Percentiles rank a stretch among this genome's conserved stretches.
phyloP scores from a whole-genome alignment of 2,113 vertebrate genomes.

The Ptychochromis oligacanthus region DNA sequence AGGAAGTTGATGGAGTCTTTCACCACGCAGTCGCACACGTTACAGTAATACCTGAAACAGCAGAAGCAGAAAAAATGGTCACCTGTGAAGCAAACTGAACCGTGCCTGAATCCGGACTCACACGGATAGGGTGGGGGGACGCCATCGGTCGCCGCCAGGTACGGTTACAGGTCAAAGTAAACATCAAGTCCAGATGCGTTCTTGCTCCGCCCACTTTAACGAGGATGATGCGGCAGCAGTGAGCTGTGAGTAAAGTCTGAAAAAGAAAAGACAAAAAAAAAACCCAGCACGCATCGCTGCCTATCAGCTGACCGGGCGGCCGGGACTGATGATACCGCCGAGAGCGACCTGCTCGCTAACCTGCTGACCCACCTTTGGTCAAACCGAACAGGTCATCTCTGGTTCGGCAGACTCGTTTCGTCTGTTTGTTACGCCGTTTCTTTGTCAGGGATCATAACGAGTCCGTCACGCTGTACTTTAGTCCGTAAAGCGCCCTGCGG shows the following conservation, averaged over 20 bases:
- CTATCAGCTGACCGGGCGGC: background rate
- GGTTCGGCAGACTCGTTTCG: no score
- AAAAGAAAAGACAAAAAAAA: no score
- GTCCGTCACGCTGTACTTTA: background rate
- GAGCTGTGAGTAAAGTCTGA: background rate
- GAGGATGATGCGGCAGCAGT: background rate
- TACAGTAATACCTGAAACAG: slow-evolving; percentile 91
- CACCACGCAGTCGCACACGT: slow-evolving; percentile 98
- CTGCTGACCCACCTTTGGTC: background rate
- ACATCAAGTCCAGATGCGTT: no score
- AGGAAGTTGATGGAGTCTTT: slow-evolving; percentile 99
- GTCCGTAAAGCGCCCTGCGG: rapidly evolving
- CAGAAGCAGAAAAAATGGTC: background rate
- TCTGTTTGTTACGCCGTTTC: no score
- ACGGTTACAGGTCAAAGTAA: no score
- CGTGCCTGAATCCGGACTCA: no score
- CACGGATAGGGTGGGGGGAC: no score
- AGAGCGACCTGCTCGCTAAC: no score
- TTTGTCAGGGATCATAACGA: no score
- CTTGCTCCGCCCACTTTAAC: rapidly evolving
- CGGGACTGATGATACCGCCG: background rate
- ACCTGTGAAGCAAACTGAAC: background rate
- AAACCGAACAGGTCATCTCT: background rate
- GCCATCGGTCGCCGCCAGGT: no score
- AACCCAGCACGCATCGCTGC: no score